These are phyloP conservation scores for Falco concolor DNA, from an alignment of 2,797 vertebrate genomes.

Conservation along the genomic window DNA sequence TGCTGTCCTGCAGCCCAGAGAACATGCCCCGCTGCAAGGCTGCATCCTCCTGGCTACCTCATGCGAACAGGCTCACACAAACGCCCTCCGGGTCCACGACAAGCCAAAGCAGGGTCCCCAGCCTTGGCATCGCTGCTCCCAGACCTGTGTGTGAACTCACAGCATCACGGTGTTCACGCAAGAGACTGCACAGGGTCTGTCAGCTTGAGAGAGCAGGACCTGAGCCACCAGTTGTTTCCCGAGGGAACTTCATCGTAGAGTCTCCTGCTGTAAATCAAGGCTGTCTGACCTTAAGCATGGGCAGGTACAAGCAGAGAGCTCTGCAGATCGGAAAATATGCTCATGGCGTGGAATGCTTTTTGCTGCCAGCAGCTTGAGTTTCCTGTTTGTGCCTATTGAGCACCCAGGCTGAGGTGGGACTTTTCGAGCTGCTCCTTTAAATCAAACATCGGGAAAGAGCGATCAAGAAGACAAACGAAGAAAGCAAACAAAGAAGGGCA, in stretches of 20 bases:
- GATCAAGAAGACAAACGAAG: neutral
- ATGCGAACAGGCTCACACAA: neutral
- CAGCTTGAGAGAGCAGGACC: neutral
- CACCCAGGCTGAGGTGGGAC: neutral
- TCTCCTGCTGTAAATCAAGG: neutral
- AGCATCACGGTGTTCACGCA: accelerated
- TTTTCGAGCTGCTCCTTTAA: constrained; percentile 8
- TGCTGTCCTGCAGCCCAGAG: neutral
- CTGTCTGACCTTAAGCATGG: neutral
- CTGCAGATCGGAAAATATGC: neutral
- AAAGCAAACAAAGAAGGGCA: neutral
- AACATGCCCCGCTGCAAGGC: neutral
- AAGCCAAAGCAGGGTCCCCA: neutral
- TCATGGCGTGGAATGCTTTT: neutral
- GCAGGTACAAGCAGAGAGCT: neutral
- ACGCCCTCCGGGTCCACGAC: neutral
- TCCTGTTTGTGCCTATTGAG: neutral
- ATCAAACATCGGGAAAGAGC: neutral
- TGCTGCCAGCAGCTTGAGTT: neutral
- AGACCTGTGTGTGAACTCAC: neutral
- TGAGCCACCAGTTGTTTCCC: neutral
- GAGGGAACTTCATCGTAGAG: accelerated
- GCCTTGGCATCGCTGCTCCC: neutral
- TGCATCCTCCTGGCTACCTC: accelerated
- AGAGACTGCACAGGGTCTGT: neutral